phyloP scores from a whole-genome alignment of 2,888 invertebrate genomes.

The Cepaea hortensis region DNA sequence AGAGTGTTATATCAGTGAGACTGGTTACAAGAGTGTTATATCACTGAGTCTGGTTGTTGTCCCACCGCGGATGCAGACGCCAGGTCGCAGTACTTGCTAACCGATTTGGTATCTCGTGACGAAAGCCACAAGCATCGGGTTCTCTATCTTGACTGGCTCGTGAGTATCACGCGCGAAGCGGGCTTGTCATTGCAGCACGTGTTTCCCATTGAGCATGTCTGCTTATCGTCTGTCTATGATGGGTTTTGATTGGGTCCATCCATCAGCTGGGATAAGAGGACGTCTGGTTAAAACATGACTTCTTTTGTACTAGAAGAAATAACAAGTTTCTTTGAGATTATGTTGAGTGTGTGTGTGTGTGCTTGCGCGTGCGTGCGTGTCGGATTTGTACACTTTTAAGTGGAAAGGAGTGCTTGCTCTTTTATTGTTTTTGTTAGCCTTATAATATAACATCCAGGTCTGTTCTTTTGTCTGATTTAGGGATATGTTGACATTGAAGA shows the following conservation, averaged over 20 bases:
- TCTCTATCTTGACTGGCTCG: background rate
- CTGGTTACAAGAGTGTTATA: no score
- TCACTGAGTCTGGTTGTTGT: no score
- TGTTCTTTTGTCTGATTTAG: no score
- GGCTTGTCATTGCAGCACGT: conserved; percentile 1
- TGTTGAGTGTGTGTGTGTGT: background rate
- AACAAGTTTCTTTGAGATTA: no score
- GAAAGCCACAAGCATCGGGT: background rate
- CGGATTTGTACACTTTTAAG: background rate
- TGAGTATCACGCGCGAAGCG: background rate
- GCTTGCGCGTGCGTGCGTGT: background rate
- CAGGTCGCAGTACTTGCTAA: background rate
- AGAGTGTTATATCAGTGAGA: no score
- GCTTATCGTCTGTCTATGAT: conserved; percentile 21
- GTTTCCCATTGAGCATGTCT: conserved; percentile 15
- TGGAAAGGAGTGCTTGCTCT: background rate
- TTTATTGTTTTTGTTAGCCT: no score
- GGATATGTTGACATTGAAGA: no score
- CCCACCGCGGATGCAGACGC: no score
- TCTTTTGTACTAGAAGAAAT: no score
- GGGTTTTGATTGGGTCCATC: conserved; percentile 16
- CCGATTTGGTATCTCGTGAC: background rate
- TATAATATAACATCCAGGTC: no score
- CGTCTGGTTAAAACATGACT: no score
- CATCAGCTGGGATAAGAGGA: background rate